Percentiles rank a stretch among this genome's conserved stretches.
Evolutionary conservation across 2,888 invertebrate species (phyloP).

Genomic region (Agrilus biguttatus): DNA sequence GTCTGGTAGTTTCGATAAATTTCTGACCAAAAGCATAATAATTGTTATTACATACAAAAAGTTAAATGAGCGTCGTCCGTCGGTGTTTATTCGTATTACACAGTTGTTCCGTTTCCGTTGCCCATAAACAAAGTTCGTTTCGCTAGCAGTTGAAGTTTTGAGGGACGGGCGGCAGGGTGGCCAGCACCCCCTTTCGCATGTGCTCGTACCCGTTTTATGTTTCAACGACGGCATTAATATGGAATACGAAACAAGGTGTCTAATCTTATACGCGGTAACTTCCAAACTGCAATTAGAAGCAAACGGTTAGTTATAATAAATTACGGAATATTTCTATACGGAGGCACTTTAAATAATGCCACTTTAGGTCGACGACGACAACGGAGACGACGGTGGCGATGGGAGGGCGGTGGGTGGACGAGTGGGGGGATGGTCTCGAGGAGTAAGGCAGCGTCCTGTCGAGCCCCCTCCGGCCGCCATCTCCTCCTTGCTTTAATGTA

Average conservation of each 20-base stretch:
- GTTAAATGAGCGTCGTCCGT: no score
- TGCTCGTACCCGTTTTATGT: constrained; percentile 2
- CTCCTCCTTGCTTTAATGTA: constrained; percentile 16
- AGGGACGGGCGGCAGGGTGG: no score
- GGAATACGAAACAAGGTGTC: constrained; percentile 13
- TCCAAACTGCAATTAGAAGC: constrained; percentile 28
- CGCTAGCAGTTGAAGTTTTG: no score
- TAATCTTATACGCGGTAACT: constrained; percentile 14
- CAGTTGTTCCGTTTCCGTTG: no score
- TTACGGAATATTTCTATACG: constrained; percentile 28
- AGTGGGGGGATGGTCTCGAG: background rate
- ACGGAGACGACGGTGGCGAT: constrained; percentile 6
- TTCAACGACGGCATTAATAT: constrained; percentile 12
- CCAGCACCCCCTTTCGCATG: no score
- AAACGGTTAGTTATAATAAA: constrained; percentile 27
- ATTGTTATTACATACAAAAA: no score
- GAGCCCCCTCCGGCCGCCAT: background rate
- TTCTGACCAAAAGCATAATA: no score
- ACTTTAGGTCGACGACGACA: constrained; percentile 13
- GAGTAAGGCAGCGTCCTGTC: constrained; percentile 1
- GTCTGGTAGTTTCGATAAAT: no score
- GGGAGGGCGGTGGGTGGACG: constrained; percentile 6
- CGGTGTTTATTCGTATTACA: no score
- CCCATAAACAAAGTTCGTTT: no score
- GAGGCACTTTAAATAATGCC: constrained; percentile 27